These are phyloP conservation scores for Protodeltote pygarga DNA, from an alignment of 2,888 invertebrate genomes.

Conservation along the genomic window DNA sequence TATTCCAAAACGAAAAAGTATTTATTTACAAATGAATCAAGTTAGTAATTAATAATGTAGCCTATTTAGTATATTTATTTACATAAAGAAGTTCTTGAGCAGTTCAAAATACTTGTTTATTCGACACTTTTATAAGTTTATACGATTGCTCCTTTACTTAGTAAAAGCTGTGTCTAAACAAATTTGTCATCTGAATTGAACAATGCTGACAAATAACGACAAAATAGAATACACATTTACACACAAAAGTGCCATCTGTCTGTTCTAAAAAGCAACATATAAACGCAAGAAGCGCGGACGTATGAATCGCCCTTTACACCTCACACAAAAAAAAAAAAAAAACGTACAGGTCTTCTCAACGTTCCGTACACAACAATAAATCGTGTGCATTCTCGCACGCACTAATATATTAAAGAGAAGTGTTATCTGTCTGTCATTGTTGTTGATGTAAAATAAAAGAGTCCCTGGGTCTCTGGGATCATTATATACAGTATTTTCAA, in stretches of 20 bases:
- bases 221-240: constrained; percentile 15
- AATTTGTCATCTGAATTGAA: neutral
- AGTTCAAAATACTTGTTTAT: neutral
- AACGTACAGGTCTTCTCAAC: constrained; percentile 18
- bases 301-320: constrained; percentile 30
- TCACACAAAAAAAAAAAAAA: constrained; percentile 29
- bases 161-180: too few species aligned
- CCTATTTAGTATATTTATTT: too few species aligned
- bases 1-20: neutral
- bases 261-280: neutral
- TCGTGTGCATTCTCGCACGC: constrained; percentile 13
- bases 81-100: too few species aligned
- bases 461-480: too few species aligned
- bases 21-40: too few species aligned
- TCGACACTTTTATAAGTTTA: too few species aligned
- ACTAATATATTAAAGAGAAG: constrained; percentile 21
- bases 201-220: constrained; percentile 24
- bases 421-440: constrained; percentile 13
- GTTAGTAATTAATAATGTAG: too few species aligned
- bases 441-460: too few species aligned
- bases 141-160: too few species aligned
- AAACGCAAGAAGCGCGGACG: constrained; percentile 1
- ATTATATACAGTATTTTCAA: too few species aligned
- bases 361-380: constrained; percentile 23
- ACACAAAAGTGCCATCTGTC: constrained; percentile 11